A percentile compares a stretch with the other conserved stretches of the same genome.
Evolutionary conservation across 2,797 vertebrate species (phyloP).

Genomic region (Luscinia megarhynchos): DNA sequence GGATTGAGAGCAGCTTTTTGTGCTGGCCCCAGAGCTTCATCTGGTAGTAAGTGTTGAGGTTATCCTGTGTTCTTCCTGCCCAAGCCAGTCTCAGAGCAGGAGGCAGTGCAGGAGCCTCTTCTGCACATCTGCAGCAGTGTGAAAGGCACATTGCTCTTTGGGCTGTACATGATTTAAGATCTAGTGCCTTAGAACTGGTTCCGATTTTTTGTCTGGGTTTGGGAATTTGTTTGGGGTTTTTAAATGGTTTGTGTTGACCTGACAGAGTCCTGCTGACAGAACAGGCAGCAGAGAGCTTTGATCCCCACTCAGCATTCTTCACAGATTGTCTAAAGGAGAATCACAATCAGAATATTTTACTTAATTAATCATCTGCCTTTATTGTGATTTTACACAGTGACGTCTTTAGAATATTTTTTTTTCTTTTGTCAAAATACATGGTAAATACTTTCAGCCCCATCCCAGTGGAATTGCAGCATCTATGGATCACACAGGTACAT

Average conservation of each 20-base stretch:
- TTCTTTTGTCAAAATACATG: neutral
- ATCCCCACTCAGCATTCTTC: neutral
- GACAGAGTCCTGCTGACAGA: neutral
- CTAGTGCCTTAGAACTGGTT: neutral
- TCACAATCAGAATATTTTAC: neutral
- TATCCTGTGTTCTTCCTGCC: neutral
- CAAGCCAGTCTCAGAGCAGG: neutral
- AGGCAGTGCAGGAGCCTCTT: neutral
- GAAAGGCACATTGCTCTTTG: neutral
- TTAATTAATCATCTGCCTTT: neutral
- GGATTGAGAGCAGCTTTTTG: neutral
- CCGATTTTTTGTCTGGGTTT: neutral
- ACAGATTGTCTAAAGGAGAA: neutral
- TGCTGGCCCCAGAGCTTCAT: neutral
- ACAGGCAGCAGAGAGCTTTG: neutral
- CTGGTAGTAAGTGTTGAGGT: neutral
- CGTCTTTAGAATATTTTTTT: neutral
- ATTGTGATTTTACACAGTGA: neutral
- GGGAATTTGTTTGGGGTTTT: neutral
- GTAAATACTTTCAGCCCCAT: neutral
- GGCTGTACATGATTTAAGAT: neutral
- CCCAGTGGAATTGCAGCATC: neutral
- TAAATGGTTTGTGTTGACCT: neutral
- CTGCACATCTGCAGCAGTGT: neutral
- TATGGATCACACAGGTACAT: accelerated